Percentiles rank a stretch among this genome's conserved stretches.
These are phyloP conservation scores for Patiria miniata DNA, from an alignment of 35 echinoderm and acorn worm species.

Conservation along the genomic window DNA sequence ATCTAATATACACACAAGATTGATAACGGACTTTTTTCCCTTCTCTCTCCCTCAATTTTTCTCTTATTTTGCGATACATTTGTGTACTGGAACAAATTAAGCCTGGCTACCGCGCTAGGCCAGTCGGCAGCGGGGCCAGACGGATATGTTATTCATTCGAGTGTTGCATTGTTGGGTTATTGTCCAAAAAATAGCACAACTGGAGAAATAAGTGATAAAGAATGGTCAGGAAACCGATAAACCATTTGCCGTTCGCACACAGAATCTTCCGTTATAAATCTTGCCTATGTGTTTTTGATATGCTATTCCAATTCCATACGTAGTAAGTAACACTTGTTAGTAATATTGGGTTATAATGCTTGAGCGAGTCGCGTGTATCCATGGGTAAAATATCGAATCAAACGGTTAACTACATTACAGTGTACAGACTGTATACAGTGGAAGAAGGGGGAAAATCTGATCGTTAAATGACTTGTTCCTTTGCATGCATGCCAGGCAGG, in stretches of 20 bases:
- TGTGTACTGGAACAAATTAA: constrained; percentile 8
- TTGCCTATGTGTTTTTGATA: too few species aligned
- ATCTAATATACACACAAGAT: constrained; percentile 28
- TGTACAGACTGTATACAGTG: neutral
- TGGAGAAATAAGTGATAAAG: neutral
- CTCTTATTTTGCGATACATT: neutral
- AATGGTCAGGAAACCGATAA: neutral
- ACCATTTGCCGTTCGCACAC: neutral
- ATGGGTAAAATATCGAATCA: constrained; percentile 17
- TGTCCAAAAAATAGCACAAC: too few species aligned
- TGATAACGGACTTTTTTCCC: neutral
- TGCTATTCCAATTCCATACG: too few species aligned
- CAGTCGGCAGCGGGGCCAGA: neutral
- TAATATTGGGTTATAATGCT: constrained; percentile 17
- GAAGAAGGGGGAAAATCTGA: neutral
- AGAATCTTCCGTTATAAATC: neutral
- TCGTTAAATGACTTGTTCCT: too few species aligned
- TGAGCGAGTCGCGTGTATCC: neutral
- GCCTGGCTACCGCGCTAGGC: neutral
- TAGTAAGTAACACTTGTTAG: constrained; percentile 7
- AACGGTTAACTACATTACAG: neutral
- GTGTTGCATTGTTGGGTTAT: too few species aligned
- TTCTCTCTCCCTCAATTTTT: neutral
- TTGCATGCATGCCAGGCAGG: too few species aligned
- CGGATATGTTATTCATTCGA: neutral